Conservation (phyloP, 2,888 invertebrate species). For the Heliconius cydno region DNA sequence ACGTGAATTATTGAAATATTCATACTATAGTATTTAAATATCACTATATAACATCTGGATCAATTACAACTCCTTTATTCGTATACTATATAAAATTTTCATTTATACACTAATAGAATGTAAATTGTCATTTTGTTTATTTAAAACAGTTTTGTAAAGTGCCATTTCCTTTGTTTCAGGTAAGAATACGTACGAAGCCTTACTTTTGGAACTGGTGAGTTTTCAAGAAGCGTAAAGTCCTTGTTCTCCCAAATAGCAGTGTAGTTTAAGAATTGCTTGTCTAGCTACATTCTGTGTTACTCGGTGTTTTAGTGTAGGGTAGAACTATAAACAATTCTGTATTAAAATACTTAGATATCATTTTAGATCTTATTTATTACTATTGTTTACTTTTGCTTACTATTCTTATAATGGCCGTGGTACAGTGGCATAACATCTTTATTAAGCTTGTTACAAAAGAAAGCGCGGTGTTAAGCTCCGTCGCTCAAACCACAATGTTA, state of each 20-base stretch:
- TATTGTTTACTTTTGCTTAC: background rate
- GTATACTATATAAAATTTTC: background rate
- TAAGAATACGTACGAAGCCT: conserved; percentile 43
- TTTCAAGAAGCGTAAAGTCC: conserved; percentile 44
- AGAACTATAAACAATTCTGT: background rate
- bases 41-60: background rate
- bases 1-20: background rate
- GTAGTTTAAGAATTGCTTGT: conserved; percentile 16
- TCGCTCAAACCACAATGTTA: background rate
- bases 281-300: conserved; percentile 6
- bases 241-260: conserved; percentile 36
- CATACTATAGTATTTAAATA: background rate
- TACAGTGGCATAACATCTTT: background rate
- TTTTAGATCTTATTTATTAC: background rate
- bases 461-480: background rate
- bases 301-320: background rate
- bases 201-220: conserved; percentile 41
- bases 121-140: conserved; percentile 4
- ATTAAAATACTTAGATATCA: background rate
- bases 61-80: background rate
- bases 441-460: background rate
- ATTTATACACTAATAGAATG: background rate
- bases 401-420: background rate
- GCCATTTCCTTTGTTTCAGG: conserved; percentile 49
- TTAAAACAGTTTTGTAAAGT: conserved; percentile 38